Percentiles rank a stretch among this genome's conserved stretches.
Conservation (phyloP, 2,797 vertebrate genomes). For the Sphenopsis melanotis region DNA sequence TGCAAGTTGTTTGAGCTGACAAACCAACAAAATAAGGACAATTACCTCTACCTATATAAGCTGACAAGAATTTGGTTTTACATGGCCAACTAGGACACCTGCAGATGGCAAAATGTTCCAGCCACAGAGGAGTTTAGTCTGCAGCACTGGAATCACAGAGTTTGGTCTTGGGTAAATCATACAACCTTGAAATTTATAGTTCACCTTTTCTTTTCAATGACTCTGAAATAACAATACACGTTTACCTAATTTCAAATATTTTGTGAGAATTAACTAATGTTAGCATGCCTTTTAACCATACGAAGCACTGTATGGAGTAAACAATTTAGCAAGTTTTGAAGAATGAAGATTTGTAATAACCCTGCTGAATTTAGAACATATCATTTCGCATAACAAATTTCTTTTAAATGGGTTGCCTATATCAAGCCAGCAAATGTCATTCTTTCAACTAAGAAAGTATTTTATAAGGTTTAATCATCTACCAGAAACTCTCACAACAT, state of each 20-base stretch:
- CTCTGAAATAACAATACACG: neutral
- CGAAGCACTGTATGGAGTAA: neutral
- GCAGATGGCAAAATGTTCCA: neutral
- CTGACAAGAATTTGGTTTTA: neutral
- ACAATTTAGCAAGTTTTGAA: neutral
- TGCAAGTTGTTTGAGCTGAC: neutral
- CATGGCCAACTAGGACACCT: neutral
- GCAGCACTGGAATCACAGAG: neutral
- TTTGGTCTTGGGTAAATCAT: neutral
- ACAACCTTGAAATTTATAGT: neutral
- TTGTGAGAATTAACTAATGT: neutral
- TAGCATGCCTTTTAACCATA: neutral
- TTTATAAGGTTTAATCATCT: neutral
- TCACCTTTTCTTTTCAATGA: neutral
- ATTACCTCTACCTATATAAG: neutral
- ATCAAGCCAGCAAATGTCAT: neutral
- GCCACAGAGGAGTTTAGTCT: neutral
- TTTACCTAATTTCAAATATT: neutral
- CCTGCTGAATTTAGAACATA: neutral
- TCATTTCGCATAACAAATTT: neutral
- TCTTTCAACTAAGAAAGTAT: neutral
- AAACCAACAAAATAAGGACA: neutral
- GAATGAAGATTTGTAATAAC: neutral
- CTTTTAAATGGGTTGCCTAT: neutral
- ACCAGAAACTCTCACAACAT: neutral